Conservation (phyloP, 1,140 invertebrate species). For the Cherax quadricarinatus region DNA sequence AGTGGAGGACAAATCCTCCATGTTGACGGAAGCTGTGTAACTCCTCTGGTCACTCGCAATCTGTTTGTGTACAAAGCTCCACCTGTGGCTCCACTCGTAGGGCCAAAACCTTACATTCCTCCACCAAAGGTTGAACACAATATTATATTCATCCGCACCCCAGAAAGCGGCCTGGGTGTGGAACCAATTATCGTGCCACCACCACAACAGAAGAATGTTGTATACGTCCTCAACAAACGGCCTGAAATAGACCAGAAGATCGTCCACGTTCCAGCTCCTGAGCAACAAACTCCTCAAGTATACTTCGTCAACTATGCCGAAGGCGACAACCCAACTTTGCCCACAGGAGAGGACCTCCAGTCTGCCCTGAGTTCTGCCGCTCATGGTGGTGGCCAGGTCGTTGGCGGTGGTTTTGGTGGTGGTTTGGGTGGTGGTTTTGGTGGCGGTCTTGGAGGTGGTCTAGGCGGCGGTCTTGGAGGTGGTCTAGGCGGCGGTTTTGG, state of each 20-base stretch:
- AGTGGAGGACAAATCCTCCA: background rate
- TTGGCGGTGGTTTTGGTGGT: constrained; percentile 12
- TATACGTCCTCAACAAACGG: constrained; percentile 50
- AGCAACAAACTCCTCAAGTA: constrained; percentile 22
- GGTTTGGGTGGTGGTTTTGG: too few species aligned
- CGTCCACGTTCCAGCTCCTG: constrained; percentile 25
- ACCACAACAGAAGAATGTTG: constrained; percentile 35
- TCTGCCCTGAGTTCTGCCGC: constrained; percentile 36
- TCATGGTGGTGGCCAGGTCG: constrained; percentile 32
- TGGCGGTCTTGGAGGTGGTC: background rate
- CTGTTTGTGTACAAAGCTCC: constrained; percentile 36
- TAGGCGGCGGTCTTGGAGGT: background rate
- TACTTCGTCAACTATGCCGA: constrained; percentile 50
- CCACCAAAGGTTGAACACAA: constrained; percentile 25
- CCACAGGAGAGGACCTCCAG: constrained; percentile 37
- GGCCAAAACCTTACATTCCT: constrained; percentile 11
- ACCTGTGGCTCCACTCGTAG: background rate
- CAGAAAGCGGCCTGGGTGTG: background rate
- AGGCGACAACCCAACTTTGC: constrained; percentile 35
- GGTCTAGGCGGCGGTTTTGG: background rate
- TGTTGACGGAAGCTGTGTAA: constrained; percentile 14
- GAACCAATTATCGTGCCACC: constrained; percentile 44
- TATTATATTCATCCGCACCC: constrained; percentile 43
- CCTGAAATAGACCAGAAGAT: constrained; percentile 7
- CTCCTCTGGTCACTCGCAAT: constrained; percentile 31